Evolutionary conservation across 2,797 vertebrate genomes (phyloP).

Genomic region (Meda fulgida): DNA sequence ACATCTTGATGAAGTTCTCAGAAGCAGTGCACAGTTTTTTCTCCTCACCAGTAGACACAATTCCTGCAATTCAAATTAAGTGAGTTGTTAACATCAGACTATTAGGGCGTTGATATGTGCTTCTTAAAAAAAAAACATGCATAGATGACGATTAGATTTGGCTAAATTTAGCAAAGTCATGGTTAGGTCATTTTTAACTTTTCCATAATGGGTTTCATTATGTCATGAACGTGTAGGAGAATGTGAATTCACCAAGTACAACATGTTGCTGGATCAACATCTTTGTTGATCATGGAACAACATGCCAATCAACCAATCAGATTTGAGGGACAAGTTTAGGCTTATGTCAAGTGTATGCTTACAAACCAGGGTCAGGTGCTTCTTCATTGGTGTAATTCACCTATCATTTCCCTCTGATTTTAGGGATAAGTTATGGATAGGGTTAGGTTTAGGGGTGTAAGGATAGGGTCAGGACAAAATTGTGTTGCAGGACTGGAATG

Average conservation of each 20-base stretch:
- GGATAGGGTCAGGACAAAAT: neutral
- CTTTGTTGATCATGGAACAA: neutral
- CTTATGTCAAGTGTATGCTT: neutral
- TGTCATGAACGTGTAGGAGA: neutral
- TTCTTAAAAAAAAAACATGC: neutral
- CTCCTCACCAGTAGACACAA: slow-evolving; percentile 89
- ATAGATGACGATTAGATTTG: neutral
- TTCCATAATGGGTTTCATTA: neutral
- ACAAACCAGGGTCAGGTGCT: neutral
- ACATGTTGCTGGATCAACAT: neutral
- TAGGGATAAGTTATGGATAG: neutral
- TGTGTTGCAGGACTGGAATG: neutral
- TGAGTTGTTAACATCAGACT: neutral
- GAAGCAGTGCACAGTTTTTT: slow-evolving; percentile 90
- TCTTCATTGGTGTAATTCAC: neutral
- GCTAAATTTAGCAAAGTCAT: neutral
- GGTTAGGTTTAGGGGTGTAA: neutral
- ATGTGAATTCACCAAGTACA: neutral
- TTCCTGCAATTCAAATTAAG: slow-evolving; percentile 76
- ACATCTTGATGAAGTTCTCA: slow-evolving; percentile 93
- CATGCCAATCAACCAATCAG: neutral
- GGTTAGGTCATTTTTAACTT: neutral
- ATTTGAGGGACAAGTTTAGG: neutral
- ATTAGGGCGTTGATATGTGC: neutral
- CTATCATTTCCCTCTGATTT: neutral